These are phyloP conservation scores for Muscina levida DNA, from an alignment of 2,888 invertebrate species.

Conservation along the genomic window DNA sequence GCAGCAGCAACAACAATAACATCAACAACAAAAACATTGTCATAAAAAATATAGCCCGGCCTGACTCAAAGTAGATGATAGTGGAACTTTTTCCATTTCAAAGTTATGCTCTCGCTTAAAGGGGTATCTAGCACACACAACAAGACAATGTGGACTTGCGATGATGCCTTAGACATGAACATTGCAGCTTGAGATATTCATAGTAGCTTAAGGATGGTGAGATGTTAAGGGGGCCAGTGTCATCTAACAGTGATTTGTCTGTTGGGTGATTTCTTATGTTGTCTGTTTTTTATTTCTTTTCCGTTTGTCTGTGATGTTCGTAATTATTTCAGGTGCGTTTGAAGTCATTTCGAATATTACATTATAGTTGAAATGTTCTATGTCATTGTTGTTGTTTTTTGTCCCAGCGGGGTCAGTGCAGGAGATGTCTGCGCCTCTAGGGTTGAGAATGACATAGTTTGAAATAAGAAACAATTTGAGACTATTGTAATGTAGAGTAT, in stretches of 20 bases:
- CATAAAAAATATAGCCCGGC: conserved; percentile 4
- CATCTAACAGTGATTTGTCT: conserved; percentile 5
- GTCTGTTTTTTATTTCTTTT: conserved; percentile 6
- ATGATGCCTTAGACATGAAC: too few species aligned
- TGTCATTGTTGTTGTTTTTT: neutral
- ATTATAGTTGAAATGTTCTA: neutral
- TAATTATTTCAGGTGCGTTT: conserved; percentile 7
- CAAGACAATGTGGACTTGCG: neutral
- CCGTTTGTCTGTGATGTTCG: too few species aligned
- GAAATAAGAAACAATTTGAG: neutral
- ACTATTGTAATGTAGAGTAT: neutral
- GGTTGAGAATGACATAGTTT: neutral
- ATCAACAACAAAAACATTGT: neutral
- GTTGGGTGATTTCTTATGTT: neutral
- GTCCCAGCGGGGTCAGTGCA: conserved; percentile 4
- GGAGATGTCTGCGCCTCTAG: conserved; percentile 17
- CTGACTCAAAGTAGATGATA: conserved; percentile 30
- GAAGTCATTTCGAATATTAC: neutral
- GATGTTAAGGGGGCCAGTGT: too few species aligned
- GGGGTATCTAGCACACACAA: conserved; percentile 25
- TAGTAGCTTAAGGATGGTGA: too few species aligned
- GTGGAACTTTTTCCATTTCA: conserved; percentile 32
- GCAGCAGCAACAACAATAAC: conserved; percentile 20
- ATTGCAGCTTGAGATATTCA: too few species aligned
- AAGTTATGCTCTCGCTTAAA: conserved; percentile 24